Percentiles rank a stretch among this genome's conserved stretches.
Evolutionary conservation across 1,140 invertebrate genomes (phyloP).

Genomic region (Pogonomyrmex barbatus): DNA sequence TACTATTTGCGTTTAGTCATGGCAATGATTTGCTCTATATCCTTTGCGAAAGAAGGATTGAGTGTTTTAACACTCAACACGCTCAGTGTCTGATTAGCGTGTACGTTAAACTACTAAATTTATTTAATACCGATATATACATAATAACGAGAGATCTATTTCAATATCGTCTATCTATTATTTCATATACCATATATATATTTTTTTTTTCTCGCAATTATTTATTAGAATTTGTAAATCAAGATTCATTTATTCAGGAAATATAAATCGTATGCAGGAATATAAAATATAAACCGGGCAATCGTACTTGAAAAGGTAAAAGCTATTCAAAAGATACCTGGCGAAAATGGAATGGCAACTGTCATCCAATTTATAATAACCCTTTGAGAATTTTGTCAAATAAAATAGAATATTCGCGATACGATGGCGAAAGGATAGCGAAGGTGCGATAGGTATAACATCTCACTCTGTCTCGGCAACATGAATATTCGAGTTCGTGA

Average conservation of each 20-base stretch:
- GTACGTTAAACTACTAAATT: slow-evolving; percentile 1
- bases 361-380: slow-evolving; percentile 36
- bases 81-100: neutral
- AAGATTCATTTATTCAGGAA: neutral
- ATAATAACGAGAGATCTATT: neutral
- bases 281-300: neutral
- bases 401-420: neutral
- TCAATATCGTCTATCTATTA: neutral
- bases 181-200: neutral
- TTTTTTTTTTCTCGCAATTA: neutral
- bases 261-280: neutral
- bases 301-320: neutral
- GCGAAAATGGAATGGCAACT: neutral
- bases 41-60: neutral
- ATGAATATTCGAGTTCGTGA: slow-evolving; percentile 82
- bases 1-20: neutral
- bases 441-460: slow-evolving; percentile 48
- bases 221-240: neutral
- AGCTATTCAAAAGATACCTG: neutral
- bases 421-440: slow-evolving; percentile 28
- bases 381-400: slow-evolving; percentile 35
- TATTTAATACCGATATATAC: neutral
- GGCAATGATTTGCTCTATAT: neutral
- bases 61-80: neutral
- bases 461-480: slow-evolving; percentile 28